phyloP scores from a whole-genome alignment of 2,888 invertebrate species.

The Synanthedon formicaeformis region DNA sequence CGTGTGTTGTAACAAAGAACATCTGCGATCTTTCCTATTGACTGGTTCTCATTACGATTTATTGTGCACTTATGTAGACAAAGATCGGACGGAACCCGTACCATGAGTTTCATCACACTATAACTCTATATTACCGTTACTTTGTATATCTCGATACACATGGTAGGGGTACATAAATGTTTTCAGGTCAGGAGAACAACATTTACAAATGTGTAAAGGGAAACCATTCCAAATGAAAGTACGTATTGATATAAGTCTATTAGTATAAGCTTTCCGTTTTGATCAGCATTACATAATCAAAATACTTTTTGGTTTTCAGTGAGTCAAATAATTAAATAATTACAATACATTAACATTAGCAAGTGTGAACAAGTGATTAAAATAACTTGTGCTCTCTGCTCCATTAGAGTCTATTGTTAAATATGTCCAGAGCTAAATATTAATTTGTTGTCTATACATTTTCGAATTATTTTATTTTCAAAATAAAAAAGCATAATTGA shows the following conservation, averaged over 20 bases:
- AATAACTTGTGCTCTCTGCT: too few species aligned
- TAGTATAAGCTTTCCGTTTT: background rate
- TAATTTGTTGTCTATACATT: too few species aligned
- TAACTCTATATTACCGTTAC: too few species aligned
- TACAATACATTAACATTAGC: too few species aligned
- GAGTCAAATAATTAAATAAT: too few species aligned
- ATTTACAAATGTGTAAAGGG: background rate
- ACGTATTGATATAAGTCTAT: background rate
- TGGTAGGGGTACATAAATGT: background rate
- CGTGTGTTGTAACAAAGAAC: background rate
- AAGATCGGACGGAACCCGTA: background rate
- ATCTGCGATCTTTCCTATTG: slow-evolving; percentile 4
- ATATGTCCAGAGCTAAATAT: too few species aligned
- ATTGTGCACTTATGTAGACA: slow-evolving; percentile 1
- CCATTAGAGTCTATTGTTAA: too few species aligned
- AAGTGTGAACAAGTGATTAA: too few species aligned
- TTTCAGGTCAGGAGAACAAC: background rate
- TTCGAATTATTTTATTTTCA: too few species aligned
- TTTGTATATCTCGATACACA: too few species aligned
- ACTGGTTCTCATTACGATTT: slow-evolving; percentile 2
- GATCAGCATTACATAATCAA: background rate
- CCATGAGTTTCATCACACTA: too few species aligned
- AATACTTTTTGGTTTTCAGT: background rate
- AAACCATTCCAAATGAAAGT: background rate
- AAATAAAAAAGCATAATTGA: too few species aligned